phyloP scores from a whole-genome alignment of 2,888 invertebrate species.

The Spialia ferax region DNA sequence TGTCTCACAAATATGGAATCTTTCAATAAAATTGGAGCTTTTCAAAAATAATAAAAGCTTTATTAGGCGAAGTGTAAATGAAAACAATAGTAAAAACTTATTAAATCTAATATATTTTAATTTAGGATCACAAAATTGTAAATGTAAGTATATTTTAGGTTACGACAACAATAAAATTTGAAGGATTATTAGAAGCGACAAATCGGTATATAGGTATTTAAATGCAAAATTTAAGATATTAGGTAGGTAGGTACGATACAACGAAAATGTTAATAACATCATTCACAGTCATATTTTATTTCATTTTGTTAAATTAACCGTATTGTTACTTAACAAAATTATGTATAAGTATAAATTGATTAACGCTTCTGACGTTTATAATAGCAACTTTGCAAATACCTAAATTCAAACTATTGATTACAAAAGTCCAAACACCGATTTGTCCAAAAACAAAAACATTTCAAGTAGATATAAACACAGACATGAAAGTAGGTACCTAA shows the following conservation, averaged over 20 bases:
- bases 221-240: too few relatives aligned
- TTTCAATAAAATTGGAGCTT: slow-evolving; percentile 27
- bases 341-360: too few relatives aligned
- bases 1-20: slow-evolving; percentile 7
- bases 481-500: too few relatives aligned
- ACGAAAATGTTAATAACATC: too few relatives aligned
- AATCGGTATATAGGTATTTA: slow-evolving; percentile 37
- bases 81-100: slow-evolving; percentile 51
- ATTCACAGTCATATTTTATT: too few relatives aligned
- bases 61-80: slow-evolving; percentile 34
- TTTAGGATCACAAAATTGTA: slow-evolving; percentile 75
- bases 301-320: background rate
- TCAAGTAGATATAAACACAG: too few relatives aligned
- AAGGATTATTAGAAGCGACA: slow-evolving; percentile 27
- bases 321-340: too few relatives aligned
- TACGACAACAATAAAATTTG: slow-evolving; percentile 45
- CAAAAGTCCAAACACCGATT: background rate
- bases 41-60: slow-evolving; percentile 31
- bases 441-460: background rate
- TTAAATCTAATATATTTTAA: slow-evolving; percentile 78
- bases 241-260: too few relatives aligned
- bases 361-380: too few relatives aligned
- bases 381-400: background rate
- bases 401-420: background rate
- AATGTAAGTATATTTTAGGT: slow-evolving; percentile 48